Evolutionary conservation across 2,797 vertebrate genomes (phyloP), one percentile per base, ranked within the genome.

Genomic region (Linurgus olivaceus): DNA sequence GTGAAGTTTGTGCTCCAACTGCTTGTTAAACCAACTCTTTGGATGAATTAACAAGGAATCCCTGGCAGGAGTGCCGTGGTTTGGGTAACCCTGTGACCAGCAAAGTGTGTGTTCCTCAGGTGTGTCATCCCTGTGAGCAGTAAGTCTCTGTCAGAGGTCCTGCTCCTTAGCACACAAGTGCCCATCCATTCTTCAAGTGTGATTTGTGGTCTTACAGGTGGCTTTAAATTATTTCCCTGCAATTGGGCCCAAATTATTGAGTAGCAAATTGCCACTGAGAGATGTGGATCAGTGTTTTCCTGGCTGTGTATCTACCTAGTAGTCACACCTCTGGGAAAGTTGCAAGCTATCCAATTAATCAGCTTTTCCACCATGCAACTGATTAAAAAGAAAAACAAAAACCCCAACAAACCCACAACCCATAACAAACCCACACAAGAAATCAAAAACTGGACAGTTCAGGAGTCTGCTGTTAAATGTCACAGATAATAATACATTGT

Each of bases 161-260:
- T 55, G 59, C 25, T 82, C 31, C 65, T 63, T 18, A 35, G 63
- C 3, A 1, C 21, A 13, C 11, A 59, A 55, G 25, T 0, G 0
- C 26, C 17, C 25, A 38, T 9, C 24, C 51, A 9, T 40, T 77
- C 72, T 55, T 83, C n/a, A 68, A 7, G 26, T 18, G 11, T 66
- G 33, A 79, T 44, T 75, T 68, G 10, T 72, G 35, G 25, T 67
- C 54, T 61, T 52, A 31, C 15, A 8, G 2, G 1, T 40, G 26
- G 24, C 24, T 72, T 40, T 63, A 62, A 70, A 19, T 55, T 51
- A 50, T 44, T 75, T 65, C 35, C 50, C 13, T 62, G 26, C 20
- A 40, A 10, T 1, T 51, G 8, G 17, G 13, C 40, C 24, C 17
- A 65, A 25, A 44, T 47, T 50, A 28, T 13, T 4, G 17, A 65